Evolutionary conservation across 2,797 vertebrate species (phyloP), one percentile per base, ranked within the genome.

Genomic region (Premnoplex brunnescens): DNA sequence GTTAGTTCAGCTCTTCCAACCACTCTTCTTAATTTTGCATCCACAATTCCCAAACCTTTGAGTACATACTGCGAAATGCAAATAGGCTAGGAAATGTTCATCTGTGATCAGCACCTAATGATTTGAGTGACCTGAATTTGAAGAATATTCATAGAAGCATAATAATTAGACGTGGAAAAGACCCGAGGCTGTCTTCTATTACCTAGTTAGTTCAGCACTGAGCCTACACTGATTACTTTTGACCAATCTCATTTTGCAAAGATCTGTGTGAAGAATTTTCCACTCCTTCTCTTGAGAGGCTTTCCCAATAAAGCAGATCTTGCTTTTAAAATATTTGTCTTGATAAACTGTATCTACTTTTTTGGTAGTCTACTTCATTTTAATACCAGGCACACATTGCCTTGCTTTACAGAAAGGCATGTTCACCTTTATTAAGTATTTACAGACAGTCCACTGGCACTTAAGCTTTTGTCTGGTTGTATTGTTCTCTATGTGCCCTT

Each of bases 101-200:
- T 83, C 66, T 94, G 39, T 78, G 73, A 91, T 80, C 87, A 84
- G 73, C 58, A 86, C 46, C 87, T 92, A 89, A 91, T 54, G 79
- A 72, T 58, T 9, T 63, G 46, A 88, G 58, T 73, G 91, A 82
- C 59, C 77, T 79, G 77, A 91, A 86, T 94, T 85, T 86, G 34
- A 34, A 88, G 73, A 94, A 94, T 82, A 95, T 83, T 91, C 86
- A 95, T 56, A 26, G 59, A 73, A 86, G 66, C 60, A 86, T 49
- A 84, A 78, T 64, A 88, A 91, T 76, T 46, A 91, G 67, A 73
- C 15, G 41, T 23, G 14, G 73, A 51, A 85, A 83, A 88, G 76
- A 81, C 85, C 62, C 2, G 24, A 58, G 89, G 91, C 92, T 91
- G 68, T 63, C 63, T 89, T 55, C 49, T 62, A 36, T 75, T 83